Evolutionary conservation across 2,113 vertebrate species (phyloP).

Genomic region (Campylomormyrus numenius): DNA sequence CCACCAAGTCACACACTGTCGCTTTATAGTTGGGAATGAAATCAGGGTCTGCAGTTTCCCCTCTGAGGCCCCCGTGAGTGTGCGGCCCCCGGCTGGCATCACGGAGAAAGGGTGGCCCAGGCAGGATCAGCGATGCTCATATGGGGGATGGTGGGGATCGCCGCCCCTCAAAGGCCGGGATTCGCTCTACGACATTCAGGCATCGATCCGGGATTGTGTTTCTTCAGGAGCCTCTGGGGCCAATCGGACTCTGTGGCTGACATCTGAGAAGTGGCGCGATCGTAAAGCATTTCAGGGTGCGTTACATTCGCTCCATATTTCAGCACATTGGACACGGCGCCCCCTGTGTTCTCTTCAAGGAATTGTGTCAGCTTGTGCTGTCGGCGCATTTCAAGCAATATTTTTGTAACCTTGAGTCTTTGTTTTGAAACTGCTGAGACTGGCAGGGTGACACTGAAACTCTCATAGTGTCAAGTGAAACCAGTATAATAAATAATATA

Average conservation of each 20-base stretch:
- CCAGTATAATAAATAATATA: not conserved
- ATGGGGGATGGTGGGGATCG: not conserved
- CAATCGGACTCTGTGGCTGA: conserved; percentile 4
- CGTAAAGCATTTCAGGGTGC: not conserved
- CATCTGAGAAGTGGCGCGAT: not conserved
- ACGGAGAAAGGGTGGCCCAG: not conserved
- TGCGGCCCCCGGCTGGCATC: not conserved
- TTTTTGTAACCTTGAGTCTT: not conserved
- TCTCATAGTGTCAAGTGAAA: not conserved
- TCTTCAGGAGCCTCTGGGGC: conserved; percentile 27
- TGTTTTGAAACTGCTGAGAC: not conserved
- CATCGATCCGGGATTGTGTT: conserved; percentile 43
- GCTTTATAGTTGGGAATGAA: not conserved
- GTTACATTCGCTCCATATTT: not conserved
- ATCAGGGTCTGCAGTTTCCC: not conserved
- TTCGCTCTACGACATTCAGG: not conserved
- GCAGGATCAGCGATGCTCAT: not conserved
- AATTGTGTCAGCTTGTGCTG: not conserved
- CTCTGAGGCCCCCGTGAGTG: not conserved
- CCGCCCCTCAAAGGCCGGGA: not conserved
- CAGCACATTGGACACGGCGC: not conserved
- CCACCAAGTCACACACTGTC: not conserved
- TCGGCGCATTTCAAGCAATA: not conserved
- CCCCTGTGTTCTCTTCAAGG: not conserved
- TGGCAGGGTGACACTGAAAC: not conserved